Conservation (phyloP, 2,113 vertebrate genomes). For the Salminus brasiliensis region DNA sequence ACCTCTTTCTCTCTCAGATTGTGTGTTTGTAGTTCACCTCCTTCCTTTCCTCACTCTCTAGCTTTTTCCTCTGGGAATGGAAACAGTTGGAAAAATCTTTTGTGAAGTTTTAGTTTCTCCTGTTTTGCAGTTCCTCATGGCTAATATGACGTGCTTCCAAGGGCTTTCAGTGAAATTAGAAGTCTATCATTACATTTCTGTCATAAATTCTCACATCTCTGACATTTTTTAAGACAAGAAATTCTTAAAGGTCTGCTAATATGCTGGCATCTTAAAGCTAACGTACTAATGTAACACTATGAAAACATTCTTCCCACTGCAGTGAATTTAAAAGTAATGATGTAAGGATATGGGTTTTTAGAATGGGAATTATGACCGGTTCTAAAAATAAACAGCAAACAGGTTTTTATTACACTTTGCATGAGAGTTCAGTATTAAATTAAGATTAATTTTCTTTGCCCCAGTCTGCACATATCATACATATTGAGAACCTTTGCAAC, state of each 20-base stretch:
- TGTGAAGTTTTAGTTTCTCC: neutral
- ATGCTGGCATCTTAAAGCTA: too few relatives aligned
- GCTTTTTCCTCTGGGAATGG: conserved; percentile 15
- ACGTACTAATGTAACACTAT: neutral
- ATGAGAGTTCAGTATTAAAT: too few relatives aligned
- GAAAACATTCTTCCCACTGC: neutral
- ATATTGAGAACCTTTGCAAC: too few relatives aligned
- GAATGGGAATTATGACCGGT: too few relatives aligned
- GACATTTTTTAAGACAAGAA: neutral
- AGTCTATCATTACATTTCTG: neutral
- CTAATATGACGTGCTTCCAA: neutral
- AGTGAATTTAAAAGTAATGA: too few relatives aligned
- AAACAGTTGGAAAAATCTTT: neutral
- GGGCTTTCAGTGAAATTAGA: neutral
- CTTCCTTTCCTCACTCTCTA: neutral
- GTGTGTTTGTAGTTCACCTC: neutral
- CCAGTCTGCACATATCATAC: too few relatives aligned
- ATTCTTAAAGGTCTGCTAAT: too few relatives aligned
- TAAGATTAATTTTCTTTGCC: too few relatives aligned
- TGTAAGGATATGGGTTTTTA: too few relatives aligned
- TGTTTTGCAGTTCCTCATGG: conserved; percentile 3
- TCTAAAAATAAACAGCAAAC: too few relatives aligned
- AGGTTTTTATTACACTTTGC: too few relatives aligned
- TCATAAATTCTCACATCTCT: neutral
- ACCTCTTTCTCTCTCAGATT: conserved; percentile 29